These are phyloP conservation scores for Papilio helenus DNA, from an alignment of 1,140 invertebrate genomes.

Conservation along the genomic window DNA sequence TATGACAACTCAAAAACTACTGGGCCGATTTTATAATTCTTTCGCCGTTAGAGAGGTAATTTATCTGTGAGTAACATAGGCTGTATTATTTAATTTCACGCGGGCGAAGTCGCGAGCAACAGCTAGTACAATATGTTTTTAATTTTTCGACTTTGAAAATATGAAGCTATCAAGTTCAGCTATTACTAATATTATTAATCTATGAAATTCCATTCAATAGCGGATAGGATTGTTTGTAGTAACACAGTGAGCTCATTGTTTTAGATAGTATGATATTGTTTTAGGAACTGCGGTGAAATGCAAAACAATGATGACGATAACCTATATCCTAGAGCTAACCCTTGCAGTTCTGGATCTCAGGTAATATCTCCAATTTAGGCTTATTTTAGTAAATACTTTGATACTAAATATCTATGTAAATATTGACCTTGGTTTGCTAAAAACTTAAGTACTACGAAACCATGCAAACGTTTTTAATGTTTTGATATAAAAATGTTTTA, in stretches of 20 bases:
- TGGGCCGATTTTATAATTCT: no score
- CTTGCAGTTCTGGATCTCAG: constrained; percentile 89
- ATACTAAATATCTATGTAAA: background rate
- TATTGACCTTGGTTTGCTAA: no score
- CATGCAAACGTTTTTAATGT: no score
- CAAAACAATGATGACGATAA: constrained; percentile 75
- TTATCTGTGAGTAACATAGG: no score
- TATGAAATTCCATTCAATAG: background rate
- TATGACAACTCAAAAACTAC: no score
- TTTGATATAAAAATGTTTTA: no score
- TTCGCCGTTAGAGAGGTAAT: no score
- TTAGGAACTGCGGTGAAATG: constrained; percentile 97
- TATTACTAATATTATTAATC: background rate
- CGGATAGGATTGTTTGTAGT: background rate
- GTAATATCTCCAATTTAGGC: constrained; percentile 63
- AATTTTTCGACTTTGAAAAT: no score
- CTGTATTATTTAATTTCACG: no score
- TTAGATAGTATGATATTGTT: constrained; percentile 45
- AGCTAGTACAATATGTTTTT: no score
- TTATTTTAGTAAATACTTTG: background rate
- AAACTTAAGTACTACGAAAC: no score
- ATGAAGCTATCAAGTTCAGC: background rate
- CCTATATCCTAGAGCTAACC: constrained; percentile 83
- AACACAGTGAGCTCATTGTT: background rate
- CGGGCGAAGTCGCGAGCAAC: no score